Base-by-base conservation (phyloP, 2,113 vertebrate genomes). In the Lagopus muta region DNA sequence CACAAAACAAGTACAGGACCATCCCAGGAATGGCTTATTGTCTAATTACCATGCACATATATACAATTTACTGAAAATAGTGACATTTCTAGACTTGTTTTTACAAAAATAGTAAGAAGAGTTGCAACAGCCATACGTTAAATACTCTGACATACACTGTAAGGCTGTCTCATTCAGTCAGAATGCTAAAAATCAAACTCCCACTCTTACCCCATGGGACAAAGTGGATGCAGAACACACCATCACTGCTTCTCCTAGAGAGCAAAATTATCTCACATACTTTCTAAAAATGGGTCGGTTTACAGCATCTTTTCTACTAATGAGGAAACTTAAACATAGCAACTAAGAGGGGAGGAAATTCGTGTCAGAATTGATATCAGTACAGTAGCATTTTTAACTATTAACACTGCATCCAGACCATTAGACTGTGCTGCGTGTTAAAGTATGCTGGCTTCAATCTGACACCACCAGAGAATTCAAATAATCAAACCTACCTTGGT, bases 401-500 rank as follows among this genome's bases (percentile, higher is more conserved):
- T 13, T 28, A 82, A 24, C 7, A 25, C 42, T 30, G 43, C 36
- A n/a, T 10, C 18, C 34, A 50, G 36, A 38, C 58, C 30, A 50
- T 19, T n/a, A 42, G 48, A 12, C 36, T 13, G 50, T 54, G 22
- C 36, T 78, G 61, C 36, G 4, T 54, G 21, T 50, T 65, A 20
- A 32, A 79, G 24, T n/a, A 24, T 4, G 22, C 24, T 52, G 60
- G 69, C 7, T 75, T 92, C 57, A 12, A 42, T 82, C 64, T 76
- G 67, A 87, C 36, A 79, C 30, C 61, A 50, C 61, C 2, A 18
- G 4, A 86, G 60, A 80, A 83, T 3, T 43, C 8, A 77, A 90
- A 40, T 57, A 55, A 70, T 28, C 84, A 54, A 55, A 22, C 86
- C 94, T 98, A 99, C 99, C 98, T 99, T 99, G 92, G 98, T 98